phyloP scores from a whole-genome alignment of 2,888 invertebrate species.

The Malthinus seriepunctatus region DNA sequence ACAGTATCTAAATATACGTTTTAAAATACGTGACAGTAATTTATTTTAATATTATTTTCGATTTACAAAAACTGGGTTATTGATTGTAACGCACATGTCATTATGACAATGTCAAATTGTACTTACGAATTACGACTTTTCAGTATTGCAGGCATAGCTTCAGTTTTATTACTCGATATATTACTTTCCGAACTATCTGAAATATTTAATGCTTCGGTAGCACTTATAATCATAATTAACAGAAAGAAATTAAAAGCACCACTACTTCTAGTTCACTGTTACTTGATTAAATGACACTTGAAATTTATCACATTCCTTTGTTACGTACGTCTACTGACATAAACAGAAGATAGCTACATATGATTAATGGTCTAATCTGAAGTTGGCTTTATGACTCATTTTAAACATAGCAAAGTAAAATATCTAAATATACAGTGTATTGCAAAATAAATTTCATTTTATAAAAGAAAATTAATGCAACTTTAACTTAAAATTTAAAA shows the following conservation, averaged over 20 bases:
- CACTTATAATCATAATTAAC: conserved; percentile 56
- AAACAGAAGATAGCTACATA: not conserved
- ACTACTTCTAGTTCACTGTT: conserved; percentile 12
- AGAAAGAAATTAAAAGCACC: conserved; percentile 38
- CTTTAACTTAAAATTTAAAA: not conserved
- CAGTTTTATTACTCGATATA: conserved; percentile 43
- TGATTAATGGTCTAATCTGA: not conserved
- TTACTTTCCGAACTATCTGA: conserved; percentile 48
- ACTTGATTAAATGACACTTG: conserved; percentile 11
- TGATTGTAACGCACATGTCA: conserved; percentile 8
- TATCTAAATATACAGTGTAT: too few relatives aligned
- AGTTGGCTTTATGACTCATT: too few relatives aligned
- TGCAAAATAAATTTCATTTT: not conserved
- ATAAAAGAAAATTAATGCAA: not conserved
- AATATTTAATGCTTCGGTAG: conserved; percentile 50
- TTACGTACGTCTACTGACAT: not conserved
- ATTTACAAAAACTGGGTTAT: not conserved
- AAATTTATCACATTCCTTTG: conserved; percentile 22
- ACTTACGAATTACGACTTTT: conserved; percentile 52
- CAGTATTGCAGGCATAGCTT: conserved; percentile 54
- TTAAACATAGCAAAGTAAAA: too few relatives aligned
- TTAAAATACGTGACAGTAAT: too few relatives aligned
- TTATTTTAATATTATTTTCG: too few relatives aligned
- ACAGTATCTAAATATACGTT: too few relatives aligned
- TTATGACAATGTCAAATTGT: conserved; percentile 16